Base-by-base conservation (phyloP, 2,797 vertebrate species). In the Eulemur coronatus region DNA sequence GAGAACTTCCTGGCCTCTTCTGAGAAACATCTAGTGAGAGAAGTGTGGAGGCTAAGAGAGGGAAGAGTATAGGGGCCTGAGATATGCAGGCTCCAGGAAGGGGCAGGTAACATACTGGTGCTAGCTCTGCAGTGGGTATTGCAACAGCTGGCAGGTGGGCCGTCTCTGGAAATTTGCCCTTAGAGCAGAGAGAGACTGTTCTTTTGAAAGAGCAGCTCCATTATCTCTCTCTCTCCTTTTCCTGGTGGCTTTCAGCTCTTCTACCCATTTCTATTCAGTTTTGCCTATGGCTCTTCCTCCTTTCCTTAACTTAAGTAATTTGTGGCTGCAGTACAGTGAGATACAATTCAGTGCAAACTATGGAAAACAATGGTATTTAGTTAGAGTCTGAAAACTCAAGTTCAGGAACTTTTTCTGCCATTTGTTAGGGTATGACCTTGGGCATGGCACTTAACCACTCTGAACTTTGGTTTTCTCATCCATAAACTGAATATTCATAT, bases 401-500 rank as follows among this genome's bases (percentile, higher is more conserved):
- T 90, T 93, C n/a, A 48, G 41, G 75, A 88, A 84, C 35, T 52
- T 90, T 84, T 91, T 70, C 43, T 93, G 61, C 50, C 75, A 73
- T 93, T 84, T 82, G 41, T 91, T 73, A 91, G 57, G 22, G 17
- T 0, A 7, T 94, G 81, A 80, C 41, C 65, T 48, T 90, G 48
- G 57, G n/a, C 17, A 24, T 4, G 6, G 55, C 35, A 72, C 70
- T 96, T 94, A 84, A 80, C 78, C 48, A 78, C 26, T 67, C 33
- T 76, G 63, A 63, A 24, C 33, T 72, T 97, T 84, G 69, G 15
- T 85, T 96, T 96, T 73, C 61, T 94, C 41, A 75, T 94, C 85
- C n/a, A 52, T 78, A 89, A 89, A 76, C 35, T 59, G 89, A 93
- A 50, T 91, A 88, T 95, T 97, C 89, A 61, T 84, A 50, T 72